Conservation (phyloP, 2,888 invertebrate genomes). For the Athalia rosae region DNA sequence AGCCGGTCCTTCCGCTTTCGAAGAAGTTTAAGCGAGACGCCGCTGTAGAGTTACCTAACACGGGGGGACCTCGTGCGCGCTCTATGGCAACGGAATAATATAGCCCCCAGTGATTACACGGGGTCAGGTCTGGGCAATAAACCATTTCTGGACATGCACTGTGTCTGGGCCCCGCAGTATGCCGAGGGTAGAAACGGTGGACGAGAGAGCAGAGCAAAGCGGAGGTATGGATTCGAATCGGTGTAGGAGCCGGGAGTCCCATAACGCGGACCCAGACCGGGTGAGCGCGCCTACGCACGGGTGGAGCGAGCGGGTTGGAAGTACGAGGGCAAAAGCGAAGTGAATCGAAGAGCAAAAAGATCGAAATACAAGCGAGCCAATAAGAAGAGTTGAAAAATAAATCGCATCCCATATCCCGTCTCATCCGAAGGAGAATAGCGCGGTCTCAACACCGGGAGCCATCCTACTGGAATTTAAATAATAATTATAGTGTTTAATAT, state of each 20-base stretch:
- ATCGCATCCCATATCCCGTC: slow-evolving; percentile 37
- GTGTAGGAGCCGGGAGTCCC: slow-evolving; percentile 7
- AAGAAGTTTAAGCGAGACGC: slow-evolving; percentile 55
- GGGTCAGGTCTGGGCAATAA: slow-evolving; percentile 73
- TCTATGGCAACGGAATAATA: slow-evolving; percentile 68
- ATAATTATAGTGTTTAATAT: slow-evolving; percentile 73
- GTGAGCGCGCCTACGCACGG: slow-evolving; percentile 68
- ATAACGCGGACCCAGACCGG: slow-evolving; percentile 53
- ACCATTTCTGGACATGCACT: slow-evolving; percentile 60
- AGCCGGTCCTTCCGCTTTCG: slow-evolving; percentile 24
- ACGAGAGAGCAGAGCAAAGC: slow-evolving; percentile 1
- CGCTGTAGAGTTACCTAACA: slow-evolving; percentile 70
- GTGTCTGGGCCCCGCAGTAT: slow-evolving; percentile 16
- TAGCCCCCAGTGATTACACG: slow-evolving; percentile 73
- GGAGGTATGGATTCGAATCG: not conserved
- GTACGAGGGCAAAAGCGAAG: slow-evolving; percentile 63
- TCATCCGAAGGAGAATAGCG: slow-evolving; percentile 49
- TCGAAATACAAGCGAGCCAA: slow-evolving; percentile 38
- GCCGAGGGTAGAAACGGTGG: slow-evolving; percentile 12
- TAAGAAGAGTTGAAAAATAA: slow-evolving; percentile 40
- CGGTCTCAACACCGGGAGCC: slow-evolving; percentile 71
- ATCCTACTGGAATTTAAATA: slow-evolving; percentile 73
- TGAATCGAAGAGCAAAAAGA: slow-evolving; percentile 67
- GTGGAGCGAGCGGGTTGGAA: slow-evolving; percentile 59
- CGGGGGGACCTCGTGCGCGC: slow-evolving; percentile 63